Conservation (phyloP, 2,797 vertebrate species). For the Hapalemur alaotrensis region DNA sequence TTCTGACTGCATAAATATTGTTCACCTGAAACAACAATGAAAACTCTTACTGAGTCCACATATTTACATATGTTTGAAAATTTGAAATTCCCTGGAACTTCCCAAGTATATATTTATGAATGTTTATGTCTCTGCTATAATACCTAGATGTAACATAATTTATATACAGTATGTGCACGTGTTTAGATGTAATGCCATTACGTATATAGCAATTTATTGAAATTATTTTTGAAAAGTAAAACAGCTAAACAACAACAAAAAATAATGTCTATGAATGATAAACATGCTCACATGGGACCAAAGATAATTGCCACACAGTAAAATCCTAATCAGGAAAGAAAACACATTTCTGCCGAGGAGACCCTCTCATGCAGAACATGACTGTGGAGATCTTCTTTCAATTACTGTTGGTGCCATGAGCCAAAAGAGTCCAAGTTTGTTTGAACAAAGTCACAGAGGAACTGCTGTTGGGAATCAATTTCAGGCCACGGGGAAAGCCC, state of each 20-base stretch:
- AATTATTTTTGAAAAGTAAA: slow-evolving; percentile 25
- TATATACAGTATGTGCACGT: background rate
- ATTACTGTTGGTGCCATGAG: background rate
- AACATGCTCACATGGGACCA: background rate
- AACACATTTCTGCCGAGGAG: background rate
- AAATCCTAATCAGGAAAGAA: background rate
- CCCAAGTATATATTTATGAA: background rate
- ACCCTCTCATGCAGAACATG: background rate
- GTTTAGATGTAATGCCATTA: background rate
- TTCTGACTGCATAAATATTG: background rate
- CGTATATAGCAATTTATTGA: background rate
- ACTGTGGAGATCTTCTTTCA: slow-evolving; percentile 22
- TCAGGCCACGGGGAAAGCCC: slow-evolving; percentile 33
- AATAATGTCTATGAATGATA: background rate
- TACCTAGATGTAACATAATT: background rate
- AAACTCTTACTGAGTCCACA: background rate
- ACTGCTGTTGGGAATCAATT: slow-evolving; percentile 46
- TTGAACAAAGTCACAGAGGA: slow-evolving; percentile 60
- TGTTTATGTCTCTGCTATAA: background rate
- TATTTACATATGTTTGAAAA: background rate
- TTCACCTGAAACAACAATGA: background rate
- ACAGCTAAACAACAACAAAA: background rate
- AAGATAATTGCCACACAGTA: background rate
- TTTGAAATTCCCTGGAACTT: background rate
- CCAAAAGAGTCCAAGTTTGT: slow-evolving; percentile 49